phyloP scores from a whole-genome alignment of 2,113 vertebrate species.

The Pteruthius melanotis region DNA sequence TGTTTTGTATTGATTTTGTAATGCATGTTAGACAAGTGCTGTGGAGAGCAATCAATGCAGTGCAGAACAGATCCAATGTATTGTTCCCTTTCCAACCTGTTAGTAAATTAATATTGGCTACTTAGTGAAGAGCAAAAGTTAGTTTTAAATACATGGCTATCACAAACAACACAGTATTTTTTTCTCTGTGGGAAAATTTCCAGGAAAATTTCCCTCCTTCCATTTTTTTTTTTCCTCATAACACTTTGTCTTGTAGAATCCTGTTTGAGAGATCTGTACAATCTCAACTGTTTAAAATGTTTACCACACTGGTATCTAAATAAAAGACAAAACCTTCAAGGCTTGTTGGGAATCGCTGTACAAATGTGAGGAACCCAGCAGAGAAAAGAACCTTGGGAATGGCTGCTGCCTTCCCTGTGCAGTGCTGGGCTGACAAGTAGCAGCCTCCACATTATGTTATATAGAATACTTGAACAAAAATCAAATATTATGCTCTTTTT shows the following conservation, averaged over 20 bases:
- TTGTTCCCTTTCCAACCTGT: background rate
- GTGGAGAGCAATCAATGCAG: conserved; percentile 1
- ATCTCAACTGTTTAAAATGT: background rate
- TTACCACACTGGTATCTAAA: background rate
- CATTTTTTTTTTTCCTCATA: background rate
- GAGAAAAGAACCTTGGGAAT: background rate
- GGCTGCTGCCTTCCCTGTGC: background rate
- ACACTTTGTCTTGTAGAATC: background rate
- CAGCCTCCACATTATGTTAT: background rate
- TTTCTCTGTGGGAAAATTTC: background rate
- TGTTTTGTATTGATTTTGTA: conserved; percentile 24
- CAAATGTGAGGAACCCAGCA: background rate
- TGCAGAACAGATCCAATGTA: background rate
- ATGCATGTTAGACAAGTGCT: conserved; percentile 1
- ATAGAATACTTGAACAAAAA: background rate
- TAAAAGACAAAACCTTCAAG: background rate
- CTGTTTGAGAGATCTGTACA: background rate
- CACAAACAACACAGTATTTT: background rate
- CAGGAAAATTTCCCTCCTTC: background rate
- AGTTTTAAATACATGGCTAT: background rate
- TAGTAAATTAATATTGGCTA: conserved; percentile 28
- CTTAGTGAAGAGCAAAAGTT: conserved; percentile 5
- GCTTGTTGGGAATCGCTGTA: background rate
- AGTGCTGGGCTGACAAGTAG: background rate
- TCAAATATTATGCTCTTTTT: background rate